phyloP scores from a whole-genome alignment of 2,888 invertebrate genomes.

The Drosophila barbarae region DNA sequence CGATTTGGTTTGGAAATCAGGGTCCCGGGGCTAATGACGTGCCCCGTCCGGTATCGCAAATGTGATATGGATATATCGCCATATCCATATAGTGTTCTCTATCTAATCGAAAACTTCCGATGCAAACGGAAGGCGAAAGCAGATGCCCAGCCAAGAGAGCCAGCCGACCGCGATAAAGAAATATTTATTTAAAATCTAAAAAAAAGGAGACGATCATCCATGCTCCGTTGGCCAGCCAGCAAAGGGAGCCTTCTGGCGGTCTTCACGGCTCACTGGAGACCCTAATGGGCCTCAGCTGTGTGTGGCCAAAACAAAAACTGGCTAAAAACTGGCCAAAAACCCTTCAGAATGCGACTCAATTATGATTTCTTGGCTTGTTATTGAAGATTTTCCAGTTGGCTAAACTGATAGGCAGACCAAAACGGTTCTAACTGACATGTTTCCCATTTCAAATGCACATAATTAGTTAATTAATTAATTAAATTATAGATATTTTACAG shows the following conservation, averaged over 20 bases:
- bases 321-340: neutral
- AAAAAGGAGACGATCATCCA: conserved; percentile 9
- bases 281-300: conserved; percentile 6
- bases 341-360: neutral
- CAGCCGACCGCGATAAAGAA: conserved; percentile 15
- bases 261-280: conserved; percentile 19
- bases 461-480: neutral
- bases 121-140: conserved; percentile 35
- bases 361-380: neutral
- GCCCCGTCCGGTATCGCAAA: conserved; percentile 6
- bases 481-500: neutral
- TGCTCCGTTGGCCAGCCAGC: conserved; percentile 19
- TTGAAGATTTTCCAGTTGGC: conserved; percentile 6
- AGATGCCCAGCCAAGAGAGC: conserved; percentile 5
- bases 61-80: neutral
- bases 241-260: conserved; percentile 1
- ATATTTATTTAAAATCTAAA: neutral
- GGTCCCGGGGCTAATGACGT: conserved; percentile 22
- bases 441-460: neutral
- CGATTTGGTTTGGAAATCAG: conserved; percentile 32
- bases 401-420: conserved; percentile 6
- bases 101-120: conserved; percentile 63
- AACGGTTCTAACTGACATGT: conserved; percentile 5
- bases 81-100: conserved; percentile 14
- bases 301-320: neutral